Evolutionary conservation across 2,888 invertebrate species (phyloP).

Genomic region (Magallana nippona): DNA sequence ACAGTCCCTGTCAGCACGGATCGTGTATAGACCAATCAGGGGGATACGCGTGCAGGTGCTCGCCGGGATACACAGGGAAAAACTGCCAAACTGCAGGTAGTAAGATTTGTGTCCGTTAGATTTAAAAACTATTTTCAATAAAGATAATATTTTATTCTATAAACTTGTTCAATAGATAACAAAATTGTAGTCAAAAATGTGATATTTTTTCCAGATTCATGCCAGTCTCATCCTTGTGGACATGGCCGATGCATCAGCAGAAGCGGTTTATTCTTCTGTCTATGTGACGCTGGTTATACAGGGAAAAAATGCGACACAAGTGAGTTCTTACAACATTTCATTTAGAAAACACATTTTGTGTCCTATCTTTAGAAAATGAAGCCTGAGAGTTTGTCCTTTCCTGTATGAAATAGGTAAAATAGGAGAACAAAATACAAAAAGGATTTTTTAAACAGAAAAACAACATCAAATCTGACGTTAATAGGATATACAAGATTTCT

Average conservation of each 20-base stretch:
- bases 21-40: too few species aligned
- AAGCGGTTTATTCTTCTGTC: background rate
- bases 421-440: too few species aligned
- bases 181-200: background rate
- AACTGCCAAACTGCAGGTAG: too few species aligned
- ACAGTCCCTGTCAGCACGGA: too few species aligned
- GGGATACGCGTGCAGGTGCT: too few species aligned
- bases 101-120: too few species aligned
- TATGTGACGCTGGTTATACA: background rate
- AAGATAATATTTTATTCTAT: background rate
- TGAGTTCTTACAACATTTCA: background rate
- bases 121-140: background rate
- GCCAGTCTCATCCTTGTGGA: background rate
- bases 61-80: too few species aligned
- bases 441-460: too few species aligned
- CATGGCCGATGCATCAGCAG: background rate
- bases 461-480: too few species aligned
- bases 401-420: background rate
- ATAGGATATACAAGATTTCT: too few species aligned
- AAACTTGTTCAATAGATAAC: background rate
- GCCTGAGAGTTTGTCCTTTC: background rate
- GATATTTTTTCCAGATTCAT: background rate
- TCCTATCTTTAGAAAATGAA: background rate
- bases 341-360: background rate
- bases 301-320: background rate